A percentile compares a stretch with the other conserved stretches of the same genome.
These are phyloP conservation scores for Drosophila santomea DNA, from an alignment of 1,140 invertebrate species.

Conservation along the genomic window DNA sequence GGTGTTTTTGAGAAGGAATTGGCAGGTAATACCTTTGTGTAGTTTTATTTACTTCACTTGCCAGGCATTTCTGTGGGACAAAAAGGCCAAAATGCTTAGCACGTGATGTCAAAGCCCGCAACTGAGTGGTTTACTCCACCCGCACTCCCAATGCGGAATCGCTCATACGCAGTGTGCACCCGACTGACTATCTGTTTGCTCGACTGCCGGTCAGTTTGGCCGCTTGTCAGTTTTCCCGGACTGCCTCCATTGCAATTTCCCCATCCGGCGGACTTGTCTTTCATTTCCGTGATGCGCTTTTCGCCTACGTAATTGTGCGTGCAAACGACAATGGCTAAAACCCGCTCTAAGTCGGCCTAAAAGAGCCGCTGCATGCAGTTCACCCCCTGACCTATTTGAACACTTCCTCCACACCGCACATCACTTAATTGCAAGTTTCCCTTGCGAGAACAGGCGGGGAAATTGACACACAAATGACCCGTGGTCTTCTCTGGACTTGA, in stretches of 20 bases:
- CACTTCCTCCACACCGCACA: conserved; percentile 18
- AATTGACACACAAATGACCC: conserved; percentile 18
- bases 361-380: conserved; percentile 18
- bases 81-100: conserved; percentile 20
- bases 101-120: conserved; percentile 24
- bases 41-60: conserved; percentile 19
- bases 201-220: conserved; percentile 24
- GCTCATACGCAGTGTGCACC: conserved; percentile 15
- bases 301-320: conserved; percentile 55
- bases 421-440: conserved; percentile 27
- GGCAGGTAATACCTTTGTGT: conserved; percentile 2
- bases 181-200: conserved; percentile 29
- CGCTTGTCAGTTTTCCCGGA: conserved; percentile 27
- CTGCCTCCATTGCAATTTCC: conserved; percentile 27
- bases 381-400: conserved; percentile 1
- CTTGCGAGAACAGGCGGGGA: not conserved
- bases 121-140: not conserved
- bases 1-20: conserved; percentile 6
- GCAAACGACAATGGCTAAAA: conserved; percentile 39
- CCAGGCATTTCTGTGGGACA: conserved; percentile 10
- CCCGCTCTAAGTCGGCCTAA: conserved; percentile 29
- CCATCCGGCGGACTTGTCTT: conserved; percentile 22
- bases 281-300: conserved; percentile 44
- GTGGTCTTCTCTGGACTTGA: not conserved
- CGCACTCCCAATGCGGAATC: not conserved